Base-by-base conservation (phyloP, 1,140 invertebrate genomes). In the Trypoxylus dichotomus region DNA sequence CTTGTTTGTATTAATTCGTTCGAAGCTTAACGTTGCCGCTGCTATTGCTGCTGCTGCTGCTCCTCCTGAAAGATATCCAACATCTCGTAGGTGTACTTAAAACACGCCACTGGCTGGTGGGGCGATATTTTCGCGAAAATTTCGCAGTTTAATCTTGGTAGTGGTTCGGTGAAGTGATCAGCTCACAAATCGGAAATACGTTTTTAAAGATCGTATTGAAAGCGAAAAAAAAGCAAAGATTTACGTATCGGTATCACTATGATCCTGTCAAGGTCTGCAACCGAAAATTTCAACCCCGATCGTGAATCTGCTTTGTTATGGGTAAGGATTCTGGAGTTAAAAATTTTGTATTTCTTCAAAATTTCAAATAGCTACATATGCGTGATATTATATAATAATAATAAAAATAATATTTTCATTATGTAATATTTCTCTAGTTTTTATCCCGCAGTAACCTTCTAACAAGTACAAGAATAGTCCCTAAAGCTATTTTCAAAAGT, bases 41-140 rank as follows among this genome's bases (percentile, higher is more conserved):
- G 15, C 47, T 37, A 37, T 15, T 54, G 19, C 47, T 19, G 47
- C 2, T 54, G 6, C 47, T 54, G 19, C 47, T 19, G 47, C 2
- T 54, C 19, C 15, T 68, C 60, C 60, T 68, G 60, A 68, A 68
- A 68, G 24, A 68, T 68, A 68, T 27, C 24, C 21, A 19, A 29
- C 27, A 15, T 68, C 27, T 24, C 13, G 60, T 68, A 68, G 60
- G 60, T 68, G 60, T 68, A 68, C 60, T 68, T 68, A 27, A 68
- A 68, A 68, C 60, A 29, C 60, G 60, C 60, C 60, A 68, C 21
- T 24, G 60, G 11, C 13, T 68, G 60, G 60, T 68, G 60, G 60
- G 60, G 60, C 60, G 60, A 25, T 15, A 68, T 68, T 68, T 68
- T 68, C 60, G 60, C 60, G 60, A 68, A 68, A 68, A 68, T 68